phyloP scores from a whole-genome alignment of 2,888 invertebrate genomes.

The Pristionchus entomophagus region DNA sequence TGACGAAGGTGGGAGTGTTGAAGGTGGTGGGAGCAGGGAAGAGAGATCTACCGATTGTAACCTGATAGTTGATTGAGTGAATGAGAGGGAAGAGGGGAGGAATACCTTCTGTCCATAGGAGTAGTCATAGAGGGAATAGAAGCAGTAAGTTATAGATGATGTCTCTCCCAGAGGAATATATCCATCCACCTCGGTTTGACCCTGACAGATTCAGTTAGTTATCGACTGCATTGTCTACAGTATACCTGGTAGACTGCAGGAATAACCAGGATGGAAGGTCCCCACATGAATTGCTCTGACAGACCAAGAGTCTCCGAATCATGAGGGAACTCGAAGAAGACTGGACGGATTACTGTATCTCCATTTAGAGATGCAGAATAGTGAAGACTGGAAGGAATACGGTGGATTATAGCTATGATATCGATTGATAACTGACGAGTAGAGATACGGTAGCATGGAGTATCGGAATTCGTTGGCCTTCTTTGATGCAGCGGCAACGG shows the following conservation, averaged over 20 bases:
- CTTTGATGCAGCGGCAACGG: constrained; percentile 62
- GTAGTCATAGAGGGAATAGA: constrained; percentile 74
- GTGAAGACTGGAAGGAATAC: constrained; percentile 63
- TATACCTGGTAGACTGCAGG: constrained; percentile 61
- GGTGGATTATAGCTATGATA: background rate
- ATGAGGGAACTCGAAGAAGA: constrained; percentile 70
- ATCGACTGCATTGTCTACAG: background rate
- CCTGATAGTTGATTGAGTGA: constrained; percentile 48
- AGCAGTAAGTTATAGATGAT: constrained; percentile 55
- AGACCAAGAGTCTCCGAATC: constrained; percentile 60
- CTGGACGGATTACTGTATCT: constrained; percentile 67
- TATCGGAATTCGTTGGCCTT: constrained; percentile 64
- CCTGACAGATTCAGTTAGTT: constrained; percentile 39
- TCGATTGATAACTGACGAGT: constrained; percentile 53
- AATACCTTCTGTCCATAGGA: constrained; percentile 57
- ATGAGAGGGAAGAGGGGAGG: constrained; percentile 30
- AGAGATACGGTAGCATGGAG: constrained; percentile 65
- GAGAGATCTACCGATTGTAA: constrained; percentile 59
- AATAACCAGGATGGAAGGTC: constrained; percentile 67
- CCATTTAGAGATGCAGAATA: constrained; percentile 63
- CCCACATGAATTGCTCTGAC: constrained; percentile 70
- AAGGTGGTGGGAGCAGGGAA: constrained; percentile 63
- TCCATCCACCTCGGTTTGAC: constrained; percentile 65
- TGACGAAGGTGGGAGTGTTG: constrained; percentile 68
- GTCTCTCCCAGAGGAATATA: constrained; percentile 75